A percentile compares a stretch with the other conserved stretches of the same genome.
phyloP scores from a whole-genome alignment of 2,888 invertebrate species.

The Megalurothrips usitatus region DNA sequence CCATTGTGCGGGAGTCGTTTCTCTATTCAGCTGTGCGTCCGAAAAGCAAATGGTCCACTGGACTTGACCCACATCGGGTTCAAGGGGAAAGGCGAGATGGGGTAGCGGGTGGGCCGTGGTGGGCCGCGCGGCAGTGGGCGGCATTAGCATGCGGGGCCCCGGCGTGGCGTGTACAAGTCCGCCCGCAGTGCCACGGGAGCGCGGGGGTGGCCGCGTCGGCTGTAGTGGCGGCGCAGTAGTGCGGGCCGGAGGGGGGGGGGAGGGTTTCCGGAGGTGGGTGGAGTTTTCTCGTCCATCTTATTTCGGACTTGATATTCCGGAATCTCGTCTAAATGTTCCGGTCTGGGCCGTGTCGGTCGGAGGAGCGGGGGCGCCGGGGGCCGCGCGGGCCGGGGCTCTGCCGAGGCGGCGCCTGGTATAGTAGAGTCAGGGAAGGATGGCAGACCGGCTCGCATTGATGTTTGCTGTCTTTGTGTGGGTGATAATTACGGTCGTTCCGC shows the following conservation, averaged over 20 bases:
- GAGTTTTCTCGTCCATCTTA: slow-evolving; percentile 23
- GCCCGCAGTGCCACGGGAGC: no score
- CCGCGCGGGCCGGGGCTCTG: no score
- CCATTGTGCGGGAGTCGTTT: no score
- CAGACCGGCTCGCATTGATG: no score
- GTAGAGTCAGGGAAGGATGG: no score
- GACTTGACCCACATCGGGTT: background rate
- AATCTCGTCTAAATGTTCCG: slow-evolving; percentile 2
- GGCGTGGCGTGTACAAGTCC: background rate
- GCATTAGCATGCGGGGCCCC: background rate
- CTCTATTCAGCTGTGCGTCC: no score
- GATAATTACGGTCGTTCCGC: no score
- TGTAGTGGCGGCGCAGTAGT: background rate
- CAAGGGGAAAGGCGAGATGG: background rate
- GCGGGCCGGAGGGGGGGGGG: background rate
- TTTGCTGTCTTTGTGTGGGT: no score
- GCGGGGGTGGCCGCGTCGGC: no score
- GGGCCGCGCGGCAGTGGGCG: background rate
- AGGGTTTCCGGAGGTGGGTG: background rate
- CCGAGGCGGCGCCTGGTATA: no score
- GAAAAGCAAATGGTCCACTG: no score
- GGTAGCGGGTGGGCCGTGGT: background rate
- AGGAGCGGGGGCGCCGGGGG: no score
- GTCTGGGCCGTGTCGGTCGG: background rate
- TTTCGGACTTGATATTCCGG: slow-evolving; percentile 22